Evolutionary conservation across 2,888 invertebrate species (phyloP).

Genomic region (Sympetrum striolatum): DNA sequence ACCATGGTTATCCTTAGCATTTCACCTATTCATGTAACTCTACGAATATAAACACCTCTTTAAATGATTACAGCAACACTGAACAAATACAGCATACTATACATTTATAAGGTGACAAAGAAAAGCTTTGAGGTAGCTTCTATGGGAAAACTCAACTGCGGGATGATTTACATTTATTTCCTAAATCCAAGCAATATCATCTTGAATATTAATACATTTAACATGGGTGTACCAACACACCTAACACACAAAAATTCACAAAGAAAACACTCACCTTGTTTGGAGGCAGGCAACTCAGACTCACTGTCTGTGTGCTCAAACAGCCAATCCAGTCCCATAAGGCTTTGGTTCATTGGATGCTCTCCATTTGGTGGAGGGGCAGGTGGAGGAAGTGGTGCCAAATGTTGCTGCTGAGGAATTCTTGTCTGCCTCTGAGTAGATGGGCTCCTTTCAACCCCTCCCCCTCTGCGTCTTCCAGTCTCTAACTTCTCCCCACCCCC

Average conservation of each 20-base stretch:
- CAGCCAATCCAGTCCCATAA: constrained; percentile 70
- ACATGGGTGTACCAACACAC: background rate
- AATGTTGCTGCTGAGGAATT: background rate
- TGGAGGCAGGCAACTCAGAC: constrained; percentile 48
- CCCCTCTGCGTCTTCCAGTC: background rate
- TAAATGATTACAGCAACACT: too few species aligned
- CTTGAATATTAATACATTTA: background rate
- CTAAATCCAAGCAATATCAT: background rate
- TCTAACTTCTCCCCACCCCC: background rate
- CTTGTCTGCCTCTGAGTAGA: background rate
- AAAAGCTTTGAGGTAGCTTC: too few species aligned
- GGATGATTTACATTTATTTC: too few species aligned
- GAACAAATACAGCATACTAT: too few species aligned
- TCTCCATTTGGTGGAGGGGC: constrained; percentile 22
- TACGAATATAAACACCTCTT: too few species aligned
- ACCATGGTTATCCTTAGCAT: too few species aligned
- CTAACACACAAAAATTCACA: background rate
- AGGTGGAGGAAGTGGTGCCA: background rate
- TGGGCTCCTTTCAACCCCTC: background rate
- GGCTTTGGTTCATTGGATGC: constrained; percentile 57
- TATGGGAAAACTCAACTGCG: too few species aligned
- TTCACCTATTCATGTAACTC: too few species aligned
- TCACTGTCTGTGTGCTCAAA: constrained; percentile 62
- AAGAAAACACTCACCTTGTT: background rate
- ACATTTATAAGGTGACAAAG: too few species aligned